Percentiles rank a stretch among this genome's conserved stretches.
Evolutionary conservation across 23 tunicate genomes (phyloP).

Genomic region (Ciona savignyi): DNA sequence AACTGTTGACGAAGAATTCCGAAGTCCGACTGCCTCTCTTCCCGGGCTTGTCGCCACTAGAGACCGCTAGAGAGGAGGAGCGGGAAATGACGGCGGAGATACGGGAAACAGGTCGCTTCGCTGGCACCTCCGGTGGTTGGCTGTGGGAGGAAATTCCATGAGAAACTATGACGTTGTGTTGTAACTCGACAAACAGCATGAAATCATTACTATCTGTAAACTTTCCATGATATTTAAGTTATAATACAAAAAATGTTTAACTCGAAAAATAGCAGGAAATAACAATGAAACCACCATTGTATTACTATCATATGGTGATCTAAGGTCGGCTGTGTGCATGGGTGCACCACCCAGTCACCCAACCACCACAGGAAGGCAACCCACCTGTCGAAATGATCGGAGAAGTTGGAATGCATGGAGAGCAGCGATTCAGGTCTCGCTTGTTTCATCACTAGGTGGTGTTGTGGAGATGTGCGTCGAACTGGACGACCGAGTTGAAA

Average conservation of each 20-base stretch:
- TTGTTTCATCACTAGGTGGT: conserved; percentile 7
- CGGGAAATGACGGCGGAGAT: conserved; percentile 6
- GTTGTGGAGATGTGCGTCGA: conserved; percentile 20
- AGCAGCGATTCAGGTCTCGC: conserved; percentile 74
- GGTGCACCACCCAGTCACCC: too few species aligned
- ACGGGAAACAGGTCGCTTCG: conserved; percentile 32
- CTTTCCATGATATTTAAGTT: too few species aligned
- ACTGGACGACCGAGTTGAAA: conserved; percentile 40
- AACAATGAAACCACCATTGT: too few species aligned
- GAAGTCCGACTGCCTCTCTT: conserved; percentile 68
- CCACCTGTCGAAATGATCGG: conserved; percentile 23
- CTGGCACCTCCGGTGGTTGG: conserved; percentile 88
- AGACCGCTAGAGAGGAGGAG: conserved; percentile 31
- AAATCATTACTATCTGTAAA: too few species aligned
- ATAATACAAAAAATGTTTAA: too few species aligned
- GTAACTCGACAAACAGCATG: too few species aligned
- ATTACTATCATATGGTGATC: too few species aligned
- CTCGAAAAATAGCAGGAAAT: too few species aligned
- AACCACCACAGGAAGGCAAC: conserved; percentile 12
- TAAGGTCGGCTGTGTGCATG: too few species aligned
- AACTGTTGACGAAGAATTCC: conserved; percentile 52
- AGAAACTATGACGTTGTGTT: too few species aligned
- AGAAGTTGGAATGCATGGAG: conserved; percentile 63
- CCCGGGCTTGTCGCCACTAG: conserved; percentile 8
- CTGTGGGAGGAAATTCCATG: conserved; percentile 15